Percentiles rank a stretch among this genome's conserved stretches.
Evolutionary conservation across 1,140 invertebrate species (phyloP).

Genomic region (Dryas iulia): DNA sequence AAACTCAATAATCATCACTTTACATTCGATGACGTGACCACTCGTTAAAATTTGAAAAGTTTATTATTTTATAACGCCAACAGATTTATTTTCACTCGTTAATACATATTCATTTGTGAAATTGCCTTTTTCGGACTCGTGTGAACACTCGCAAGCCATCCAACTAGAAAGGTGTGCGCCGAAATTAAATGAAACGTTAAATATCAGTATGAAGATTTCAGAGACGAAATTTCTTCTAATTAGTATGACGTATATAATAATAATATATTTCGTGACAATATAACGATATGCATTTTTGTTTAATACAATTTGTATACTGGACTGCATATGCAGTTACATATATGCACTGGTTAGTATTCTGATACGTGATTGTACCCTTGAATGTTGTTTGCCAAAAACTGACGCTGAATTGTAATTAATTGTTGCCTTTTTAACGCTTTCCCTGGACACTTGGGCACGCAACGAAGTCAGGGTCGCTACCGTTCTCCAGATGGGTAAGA

Average conservation of each 20-base stretch:
- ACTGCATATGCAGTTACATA: not conserved
- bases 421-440: constrained; percentile 77
- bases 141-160: too few relatives aligned
- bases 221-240: too few relatives aligned
- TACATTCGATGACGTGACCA: constrained; percentile 10
- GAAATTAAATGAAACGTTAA: too few relatives aligned
- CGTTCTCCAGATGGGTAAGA: constrained; percentile 84
- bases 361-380: not conserved
- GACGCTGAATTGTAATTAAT: constrained; percentile 77
- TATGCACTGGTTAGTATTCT: constrained; percentile 9
- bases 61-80: constrained; percentile 1
- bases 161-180: too few relatives aligned
- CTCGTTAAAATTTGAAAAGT: constrained; percentile 11
- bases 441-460: constrained; percentile 66
- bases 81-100: constrained; percentile 2
- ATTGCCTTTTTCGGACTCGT: not conserved
- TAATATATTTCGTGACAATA: too few relatives aligned
- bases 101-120: constrained; percentile 18
- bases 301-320: not conserved
- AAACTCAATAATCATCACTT: too few relatives aligned
- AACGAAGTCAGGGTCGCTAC: constrained; percentile 84
- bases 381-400: constrained; percentile 35
- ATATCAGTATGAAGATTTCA: too few relatives aligned
- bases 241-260: too few relatives aligned
- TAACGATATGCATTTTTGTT: too few relatives aligned